Conservation (phyloP, 2,113 vertebrate genomes). For the Clarias macrocephalus region DNA sequence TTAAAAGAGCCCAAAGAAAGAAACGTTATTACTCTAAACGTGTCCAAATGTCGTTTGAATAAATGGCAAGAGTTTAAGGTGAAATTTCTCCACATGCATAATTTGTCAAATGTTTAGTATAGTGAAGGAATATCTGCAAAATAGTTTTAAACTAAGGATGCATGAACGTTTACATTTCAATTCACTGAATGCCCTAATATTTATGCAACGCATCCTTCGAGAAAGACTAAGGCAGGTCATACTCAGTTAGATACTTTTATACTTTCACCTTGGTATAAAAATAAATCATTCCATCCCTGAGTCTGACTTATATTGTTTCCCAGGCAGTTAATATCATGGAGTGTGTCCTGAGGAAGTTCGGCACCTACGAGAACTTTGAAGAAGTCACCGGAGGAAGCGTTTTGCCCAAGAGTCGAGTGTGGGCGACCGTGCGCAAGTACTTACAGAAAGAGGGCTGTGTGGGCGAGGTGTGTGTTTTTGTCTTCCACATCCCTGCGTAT, state of each 20-base stretch:
- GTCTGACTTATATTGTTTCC: neutral
- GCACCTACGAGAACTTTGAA: slow-evolving; percentile 90
- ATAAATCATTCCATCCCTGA: neutral
- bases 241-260: neutral
- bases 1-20: neutral
- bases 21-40: neutral
- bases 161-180: neutral
- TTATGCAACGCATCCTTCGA: neutral
- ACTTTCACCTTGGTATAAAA: neutral
- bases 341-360: slow-evolving; percentile 87
- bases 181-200: neutral
- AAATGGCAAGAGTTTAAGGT: neutral
- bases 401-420: slow-evolving; percentile 91
- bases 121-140: neutral
- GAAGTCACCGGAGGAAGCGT: slow-evolving; percentile 84
- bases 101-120: neutral
- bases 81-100: neutral
- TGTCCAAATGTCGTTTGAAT: neutral
- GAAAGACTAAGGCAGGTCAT: neutral
- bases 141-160: neutral
- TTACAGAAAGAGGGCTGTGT: slow-evolving; percentile 95
- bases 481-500: neutral
- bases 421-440: slow-evolving; percentile 89
- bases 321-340: slow-evolving; percentile 91
- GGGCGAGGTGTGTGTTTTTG: slow-evolving; percentile 84